Evolutionary conservation across 2,888 invertebrate genomes (phyloP).

Genomic region (Drosophila heteroneura): DNA sequence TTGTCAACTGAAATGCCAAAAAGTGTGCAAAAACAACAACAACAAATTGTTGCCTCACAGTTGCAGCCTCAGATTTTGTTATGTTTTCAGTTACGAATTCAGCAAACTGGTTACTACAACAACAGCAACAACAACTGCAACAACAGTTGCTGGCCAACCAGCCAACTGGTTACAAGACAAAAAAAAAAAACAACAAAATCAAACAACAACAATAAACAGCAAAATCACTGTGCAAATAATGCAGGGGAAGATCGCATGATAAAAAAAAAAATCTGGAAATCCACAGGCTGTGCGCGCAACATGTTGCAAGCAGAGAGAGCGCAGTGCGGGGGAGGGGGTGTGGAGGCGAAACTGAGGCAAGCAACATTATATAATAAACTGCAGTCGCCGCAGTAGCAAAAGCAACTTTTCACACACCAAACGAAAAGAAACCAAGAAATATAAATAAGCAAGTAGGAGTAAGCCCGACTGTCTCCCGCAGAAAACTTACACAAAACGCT

Average conservation of each 20-base stretch:
- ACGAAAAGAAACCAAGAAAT: neutral
- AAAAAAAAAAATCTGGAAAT: constrained; percentile 6
- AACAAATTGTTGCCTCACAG: constrained; percentile 38
- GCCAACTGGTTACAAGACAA: constrained; percentile 49
- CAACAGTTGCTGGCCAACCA: constrained; percentile 6
- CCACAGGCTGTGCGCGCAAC: constrained; percentile 24
- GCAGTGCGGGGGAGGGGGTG: neutral
- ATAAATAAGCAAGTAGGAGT: neutral
- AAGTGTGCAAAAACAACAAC: constrained; percentile 35
- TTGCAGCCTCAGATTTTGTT: constrained; percentile 26
- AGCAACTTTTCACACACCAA: constrained; percentile 23
- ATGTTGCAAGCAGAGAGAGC: constrained; percentile 43
- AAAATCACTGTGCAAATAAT: constrained; percentile 26
- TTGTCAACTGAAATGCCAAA: constrained; percentile 50
- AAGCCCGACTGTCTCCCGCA: neutral
- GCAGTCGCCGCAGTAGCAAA: constrained; percentile 1
- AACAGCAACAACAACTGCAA: constrained; percentile 16
- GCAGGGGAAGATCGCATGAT: constrained; percentile 42
- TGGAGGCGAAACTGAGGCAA: constrained; percentile 7
- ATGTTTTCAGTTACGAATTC: constrained; percentile 26
- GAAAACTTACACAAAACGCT: neutral
- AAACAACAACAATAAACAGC: constrained; percentile 13
- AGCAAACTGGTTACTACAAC: constrained; percentile 46
- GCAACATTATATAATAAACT: constrained; percentile 46
- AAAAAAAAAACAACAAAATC: neutral